A percentile compares a stretch with the other conserved stretches of the same genome.
phyloP scores from a whole-genome alignment of 1,140 invertebrate species.

The Drosophila jambulina region DNA sequence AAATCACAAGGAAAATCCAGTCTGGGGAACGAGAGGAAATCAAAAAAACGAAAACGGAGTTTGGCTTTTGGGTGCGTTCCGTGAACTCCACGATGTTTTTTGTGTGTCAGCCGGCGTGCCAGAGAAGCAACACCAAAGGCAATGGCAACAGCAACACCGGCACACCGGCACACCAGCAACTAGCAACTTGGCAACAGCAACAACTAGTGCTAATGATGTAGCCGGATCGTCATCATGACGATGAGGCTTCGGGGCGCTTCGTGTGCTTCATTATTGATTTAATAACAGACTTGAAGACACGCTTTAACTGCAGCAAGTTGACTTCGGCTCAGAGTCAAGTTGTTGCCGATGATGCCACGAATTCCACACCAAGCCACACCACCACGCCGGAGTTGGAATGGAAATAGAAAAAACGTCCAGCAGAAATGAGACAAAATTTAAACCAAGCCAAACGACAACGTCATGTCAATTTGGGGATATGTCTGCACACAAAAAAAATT shows the following conservation, averaged over 20 bases:
- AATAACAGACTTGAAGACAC: conserved; percentile 83
- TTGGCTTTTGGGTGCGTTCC: conserved; percentile 85
- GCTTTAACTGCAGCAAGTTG: conserved; percentile 75
- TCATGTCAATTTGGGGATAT: conserved; percentile 50
- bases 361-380: conserved; percentile 60
- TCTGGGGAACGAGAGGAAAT: background rate
- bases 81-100: conserved; percentile 84
- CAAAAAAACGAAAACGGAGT: conserved; percentile 56
- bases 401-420: conserved; percentile 9
- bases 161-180: conserved; percentile 16
- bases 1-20: conserved; percentile 3
- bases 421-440: conserved; percentile 48
- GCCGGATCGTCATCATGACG: conserved; percentile 59
- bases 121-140: conserved; percentile 51
- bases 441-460: conserved; percentile 59
- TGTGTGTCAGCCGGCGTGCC: conserved; percentile 78
- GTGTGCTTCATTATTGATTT: conserved; percentile 84
- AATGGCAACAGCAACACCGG: conserved; percentile 27
- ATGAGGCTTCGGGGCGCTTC: conserved; percentile 67
- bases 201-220: conserved; percentile 76
- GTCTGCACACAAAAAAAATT: conserved; percentile 7
- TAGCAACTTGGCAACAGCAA: conserved; percentile 30
- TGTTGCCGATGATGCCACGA: conserved; percentile 77
- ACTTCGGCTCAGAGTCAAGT: conserved; percentile 55
- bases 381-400: conserved; percentile 9